Evolutionary conservation across 2,113 vertebrate species (phyloP).

Genomic region (Benitochromis conjunctus): DNA sequence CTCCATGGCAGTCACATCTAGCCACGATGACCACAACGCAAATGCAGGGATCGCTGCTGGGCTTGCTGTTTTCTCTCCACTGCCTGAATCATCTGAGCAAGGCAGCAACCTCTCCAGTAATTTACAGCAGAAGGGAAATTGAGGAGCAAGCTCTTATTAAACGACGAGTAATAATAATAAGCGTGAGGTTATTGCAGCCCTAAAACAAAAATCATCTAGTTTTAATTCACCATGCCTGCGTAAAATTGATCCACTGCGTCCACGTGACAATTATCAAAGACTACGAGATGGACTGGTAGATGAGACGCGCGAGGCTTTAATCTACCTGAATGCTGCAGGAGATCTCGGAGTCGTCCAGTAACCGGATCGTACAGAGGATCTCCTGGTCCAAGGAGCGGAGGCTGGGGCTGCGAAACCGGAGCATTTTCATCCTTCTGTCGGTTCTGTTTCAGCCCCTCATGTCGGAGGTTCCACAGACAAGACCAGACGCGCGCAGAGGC

Average conservation of each 20-base stretch:
- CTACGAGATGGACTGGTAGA: neutral
- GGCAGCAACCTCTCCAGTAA: neutral
- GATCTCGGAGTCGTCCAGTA: conserved; percentile 92
- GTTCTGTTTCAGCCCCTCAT: conserved; percentile 67
- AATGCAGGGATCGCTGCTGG: neutral
- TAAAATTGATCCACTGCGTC: neutral
- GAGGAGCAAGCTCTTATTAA: neutral
- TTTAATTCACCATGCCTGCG: neutral
- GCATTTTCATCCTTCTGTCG: conserved; percentile 86
- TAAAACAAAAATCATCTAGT: neutral
- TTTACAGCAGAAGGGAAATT: conserved; percentile 8
- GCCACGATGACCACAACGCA: neutral
- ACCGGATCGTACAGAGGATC: conserved; percentile 86
- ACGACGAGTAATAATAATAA: neutral
- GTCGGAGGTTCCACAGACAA: conserved; percentile 46
- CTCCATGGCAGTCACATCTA: neutral
- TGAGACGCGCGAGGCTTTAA: neutral
- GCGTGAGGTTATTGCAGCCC: neutral
- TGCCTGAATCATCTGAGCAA: neutral
- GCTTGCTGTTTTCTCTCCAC: neutral
- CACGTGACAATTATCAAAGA: conserved; percentile 20
- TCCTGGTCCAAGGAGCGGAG: conserved; percentile 87
- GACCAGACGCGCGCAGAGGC: neutral
- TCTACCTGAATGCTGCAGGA: conserved; percentile 90
- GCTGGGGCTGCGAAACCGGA: conserved; percentile 93